These are phyloP conservation scores for Clamator glandarius DNA, from an alignment of 2,797 vertebrate genomes.

Conservation along the genomic window DNA sequence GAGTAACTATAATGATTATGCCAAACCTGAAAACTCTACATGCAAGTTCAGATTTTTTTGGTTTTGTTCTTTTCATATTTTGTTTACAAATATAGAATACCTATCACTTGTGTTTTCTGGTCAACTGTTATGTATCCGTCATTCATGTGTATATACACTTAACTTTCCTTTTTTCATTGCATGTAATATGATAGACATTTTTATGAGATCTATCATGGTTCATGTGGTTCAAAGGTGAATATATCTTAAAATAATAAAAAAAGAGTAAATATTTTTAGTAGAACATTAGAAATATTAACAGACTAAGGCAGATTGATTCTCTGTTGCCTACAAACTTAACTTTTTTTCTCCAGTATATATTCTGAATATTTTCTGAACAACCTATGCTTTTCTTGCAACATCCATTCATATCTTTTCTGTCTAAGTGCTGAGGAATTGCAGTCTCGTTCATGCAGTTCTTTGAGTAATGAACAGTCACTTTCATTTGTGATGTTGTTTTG, in stretches of 20 bases:
- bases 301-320: not conserved
- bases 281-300: not conserved
- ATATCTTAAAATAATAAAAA: not conserved
- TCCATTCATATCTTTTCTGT: not conserved
- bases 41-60: no score
- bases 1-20: no score
- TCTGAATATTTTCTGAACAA: not conserved
- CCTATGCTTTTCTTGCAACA: not conserved
- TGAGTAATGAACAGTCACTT: not conserved
- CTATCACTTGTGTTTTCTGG: no score
- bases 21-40: no score
- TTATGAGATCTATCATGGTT: not conserved
- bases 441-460: not conserved
- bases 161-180: not conserved
- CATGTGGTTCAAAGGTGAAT: not conserved
- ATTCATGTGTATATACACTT: not conserved
- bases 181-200: not conserved
- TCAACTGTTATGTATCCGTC: not conserved
- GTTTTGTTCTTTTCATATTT: no score
- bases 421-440: not conserved
- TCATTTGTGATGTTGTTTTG: not conserved
- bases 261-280: not conserved
- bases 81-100: no score
- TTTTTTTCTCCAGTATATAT: not conserved
- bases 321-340: not conserved